A percentile compares a stretch with the other conserved stretches of the same genome.
Evolutionary conservation across 2,797 vertebrate species (phyloP).

Genomic region (Gymnocypris eckloni): DNA sequence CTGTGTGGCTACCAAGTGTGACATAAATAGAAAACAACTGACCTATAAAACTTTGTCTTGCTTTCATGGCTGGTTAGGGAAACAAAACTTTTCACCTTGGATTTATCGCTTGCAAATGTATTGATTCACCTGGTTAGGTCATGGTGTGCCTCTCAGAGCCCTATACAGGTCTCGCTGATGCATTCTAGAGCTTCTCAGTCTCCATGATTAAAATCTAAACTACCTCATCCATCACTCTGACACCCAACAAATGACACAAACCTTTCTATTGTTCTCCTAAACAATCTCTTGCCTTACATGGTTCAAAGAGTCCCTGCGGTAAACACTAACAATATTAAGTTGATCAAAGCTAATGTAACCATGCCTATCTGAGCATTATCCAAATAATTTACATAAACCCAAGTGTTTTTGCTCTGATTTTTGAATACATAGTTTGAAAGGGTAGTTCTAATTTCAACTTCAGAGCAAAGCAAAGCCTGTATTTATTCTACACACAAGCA

Average conservation of each 20-base stretch:
- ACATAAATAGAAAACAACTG: background rate
- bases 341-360: background rate
- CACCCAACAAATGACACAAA: background rate
- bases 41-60: background rate
- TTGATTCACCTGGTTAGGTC: background rate
- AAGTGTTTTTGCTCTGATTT: background rate
- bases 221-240: constrained; percentile 7
- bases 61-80: background rate
- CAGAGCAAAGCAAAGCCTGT: background rate
- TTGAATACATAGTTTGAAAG: background rate
- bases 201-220: constrained; percentile 3
- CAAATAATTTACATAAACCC: background rate
- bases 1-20: background rate
- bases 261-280: background rate
- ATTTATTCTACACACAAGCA: background rate
- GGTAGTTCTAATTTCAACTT: background rate
- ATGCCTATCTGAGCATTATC: background rate
- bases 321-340: background rate
- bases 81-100: background rate
- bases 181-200: background rate
- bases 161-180: background rate
- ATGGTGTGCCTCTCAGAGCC: background rate
- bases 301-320: background rate
- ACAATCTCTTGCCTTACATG: background rate
- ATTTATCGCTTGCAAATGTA: background rate